Evolutionary conservation across 2,113 vertebrate genomes (phyloP), one percentile per base, ranked within the genome.

Genomic region (Elephantulus edwardii): DNA sequence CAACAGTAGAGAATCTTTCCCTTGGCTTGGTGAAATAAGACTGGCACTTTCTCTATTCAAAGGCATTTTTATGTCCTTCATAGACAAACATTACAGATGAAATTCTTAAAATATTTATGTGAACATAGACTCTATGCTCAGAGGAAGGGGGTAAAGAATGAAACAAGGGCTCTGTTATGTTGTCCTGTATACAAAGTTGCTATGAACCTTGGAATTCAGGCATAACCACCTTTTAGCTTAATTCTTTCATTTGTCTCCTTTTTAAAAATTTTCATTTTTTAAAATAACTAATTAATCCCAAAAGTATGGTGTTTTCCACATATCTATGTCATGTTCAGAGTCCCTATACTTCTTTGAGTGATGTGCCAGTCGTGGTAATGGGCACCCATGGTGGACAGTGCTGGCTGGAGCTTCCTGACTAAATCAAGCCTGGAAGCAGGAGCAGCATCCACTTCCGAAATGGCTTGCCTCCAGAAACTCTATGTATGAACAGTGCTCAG

Each of bases 101-200:
- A 97, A 97, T 97, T 97, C 96, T 97, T 96, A 94, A 96, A 96
- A 50, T 97, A 97, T 97, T 97, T 98, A 97, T 95, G 96, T 96
- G 94, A 93, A 95, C 92, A 96, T 71, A 95, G 90, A 91, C 95
- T 97, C 96, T 97, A 86, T 96, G 70, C 92, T 96, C 90, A 1
- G 33, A 50, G 86, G 50, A 60, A 5, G 8, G 17, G 26, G 8
- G n/a, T 26, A 28, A 22, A 86, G 50, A 72, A 50, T 77, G 68
- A 95, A 96, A 96, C 96, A 97, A 96, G 96, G 95, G 40, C 87
- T 97, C 93, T 93, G 76, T 97, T 97, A 93, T 97, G 90, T 96
- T 91, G 96, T 96, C 90, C 86, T 96, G 74, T 96, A 97, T 97
- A 97, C 93, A 96, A 97, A 77, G 89, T 95, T 94, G 89, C 94